Percentiles rank a stretch among this genome's conserved stretches.
phyloP scores from a whole-genome alignment of 2,113 vertebrate genomes.

The Carassius gibelio region DNA sequence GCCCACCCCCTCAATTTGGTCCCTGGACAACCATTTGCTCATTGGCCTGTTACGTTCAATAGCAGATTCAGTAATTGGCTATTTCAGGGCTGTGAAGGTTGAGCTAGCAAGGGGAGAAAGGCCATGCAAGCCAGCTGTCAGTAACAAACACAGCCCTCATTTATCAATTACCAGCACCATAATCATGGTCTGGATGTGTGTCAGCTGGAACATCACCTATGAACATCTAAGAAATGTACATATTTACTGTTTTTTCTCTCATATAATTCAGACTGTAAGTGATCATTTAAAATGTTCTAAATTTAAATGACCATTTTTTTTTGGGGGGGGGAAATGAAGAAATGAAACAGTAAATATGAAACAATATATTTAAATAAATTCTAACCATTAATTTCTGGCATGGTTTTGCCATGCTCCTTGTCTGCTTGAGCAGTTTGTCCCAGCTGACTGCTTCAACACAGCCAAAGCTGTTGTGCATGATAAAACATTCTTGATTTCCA shows the following conservation, averaged over 20 bases:
- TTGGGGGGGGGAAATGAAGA: too few relatives aligned
- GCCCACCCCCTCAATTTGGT: constrained; percentile 70
- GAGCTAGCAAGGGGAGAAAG: constrained; percentile 69
- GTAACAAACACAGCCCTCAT: constrained; percentile 48
- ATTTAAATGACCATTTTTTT: too few relatives aligned
- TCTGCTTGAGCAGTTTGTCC: constrained; percentile 8
- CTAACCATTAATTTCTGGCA: not conserved
- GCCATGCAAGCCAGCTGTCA: constrained; percentile 22
- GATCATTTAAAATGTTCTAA: too few relatives aligned
- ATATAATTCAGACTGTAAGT: too few relatives aligned
- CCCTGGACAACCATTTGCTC: constrained; percentile 93
- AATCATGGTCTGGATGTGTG: not conserved
- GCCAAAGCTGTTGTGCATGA: not conserved
- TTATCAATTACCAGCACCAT: constrained; percentile 41
- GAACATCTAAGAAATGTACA: not conserved
- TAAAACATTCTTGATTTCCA: constrained; percentile 31
- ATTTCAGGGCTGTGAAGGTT: constrained; percentile 97
- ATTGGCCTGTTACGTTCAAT: constrained; percentile 93
- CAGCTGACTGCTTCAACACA: not conserved
- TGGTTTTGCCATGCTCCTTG: not conserved
- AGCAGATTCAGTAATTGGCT: constrained; percentile 93
- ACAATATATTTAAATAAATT: not conserved
- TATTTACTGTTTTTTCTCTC: not conserved
- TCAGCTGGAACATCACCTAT: not conserved
- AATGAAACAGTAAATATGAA: not conserved